phyloP scores from a whole-genome alignment of 1,140 invertebrate genomes.

The Linepithema humile region DNA sequence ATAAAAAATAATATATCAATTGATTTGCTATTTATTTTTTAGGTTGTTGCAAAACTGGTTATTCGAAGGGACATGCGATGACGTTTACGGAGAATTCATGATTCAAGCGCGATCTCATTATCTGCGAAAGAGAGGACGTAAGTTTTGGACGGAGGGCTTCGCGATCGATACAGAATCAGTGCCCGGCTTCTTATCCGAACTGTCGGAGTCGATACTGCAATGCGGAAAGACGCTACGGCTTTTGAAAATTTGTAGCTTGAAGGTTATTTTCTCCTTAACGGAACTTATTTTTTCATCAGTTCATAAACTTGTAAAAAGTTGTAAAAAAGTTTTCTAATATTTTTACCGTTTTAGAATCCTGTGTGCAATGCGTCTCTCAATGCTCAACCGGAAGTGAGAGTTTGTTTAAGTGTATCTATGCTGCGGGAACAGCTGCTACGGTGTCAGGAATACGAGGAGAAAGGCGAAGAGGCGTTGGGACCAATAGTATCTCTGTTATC shows the following conservation, averaged over 20 bases:
- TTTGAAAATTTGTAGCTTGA: conserved; percentile 86
- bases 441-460: conserved; percentile 82
- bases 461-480: conserved; percentile 74
- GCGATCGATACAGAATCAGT: conserved; percentile 84
- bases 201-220: conserved; percentile 85
- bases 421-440: conserved; percentile 84
- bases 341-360: conserved; percentile 82
- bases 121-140: conserved; percentile 84
- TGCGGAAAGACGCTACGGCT: conserved; percentile 87
- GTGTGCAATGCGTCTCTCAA: conserved; percentile 84
- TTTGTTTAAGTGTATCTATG: conserved; percentile 85
- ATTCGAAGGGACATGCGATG: conserved; percentile 87
- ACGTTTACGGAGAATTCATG: conserved; percentile 87
- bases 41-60: conserved; percentile 88
- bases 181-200: conserved; percentile 85
- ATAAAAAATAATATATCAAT: not conserved
- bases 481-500: conserved; percentile 73
- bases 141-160: conserved; percentile 87
- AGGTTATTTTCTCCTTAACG: conserved; percentile 75
- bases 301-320: not conserved
- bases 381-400: conserved; percentile 84
- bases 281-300: not conserved
- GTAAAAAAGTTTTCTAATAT: conserved; percentile 22
- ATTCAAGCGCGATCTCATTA: conserved; percentile 85
- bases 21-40: conserved; percentile 17